phyloP scores from a whole-genome alignment of 2,113 vertebrate genomes.

The Hippocampus mohnikei region DNA sequence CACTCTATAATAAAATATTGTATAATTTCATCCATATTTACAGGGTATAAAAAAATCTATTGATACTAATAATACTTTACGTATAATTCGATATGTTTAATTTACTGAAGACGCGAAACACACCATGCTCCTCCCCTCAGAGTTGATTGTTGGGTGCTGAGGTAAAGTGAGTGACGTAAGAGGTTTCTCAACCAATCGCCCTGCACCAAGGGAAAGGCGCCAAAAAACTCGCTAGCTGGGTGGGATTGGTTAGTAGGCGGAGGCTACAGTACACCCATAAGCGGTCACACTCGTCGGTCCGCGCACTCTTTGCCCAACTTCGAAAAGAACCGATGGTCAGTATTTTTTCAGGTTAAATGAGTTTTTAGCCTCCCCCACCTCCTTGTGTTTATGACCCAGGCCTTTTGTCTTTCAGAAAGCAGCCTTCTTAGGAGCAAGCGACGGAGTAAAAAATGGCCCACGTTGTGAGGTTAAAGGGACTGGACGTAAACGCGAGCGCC shows the following conservation, averaged over 20 bases:
- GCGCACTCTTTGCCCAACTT: no score
- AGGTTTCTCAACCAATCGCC: background rate
- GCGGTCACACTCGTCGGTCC: no score
- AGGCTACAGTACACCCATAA: background rate
- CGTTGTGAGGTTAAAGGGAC: constrained; percentile 89
- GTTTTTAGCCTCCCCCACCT: background rate
- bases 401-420: background rate
- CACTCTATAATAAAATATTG: no score
- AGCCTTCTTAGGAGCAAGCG: background rate
- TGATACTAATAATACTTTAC: no score
- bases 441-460: constrained; percentile 68
- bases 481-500: constrained; percentile 81
- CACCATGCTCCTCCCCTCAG: no score
- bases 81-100: no score
- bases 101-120: no score
- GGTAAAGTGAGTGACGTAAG: no score
- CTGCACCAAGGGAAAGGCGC: background rate
- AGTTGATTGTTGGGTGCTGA: no score
- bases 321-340: background rate
- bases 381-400: background rate
- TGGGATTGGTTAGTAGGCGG: background rate
- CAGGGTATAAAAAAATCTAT: no score
- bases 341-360: background rate
- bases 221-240: background rate
- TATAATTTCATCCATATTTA: no score